These are phyloP conservation scores for Blastomussa wellsi DNA, from an alignment of 92 coral and sea anemone genomes.

Conservation along the genomic window DNA sequence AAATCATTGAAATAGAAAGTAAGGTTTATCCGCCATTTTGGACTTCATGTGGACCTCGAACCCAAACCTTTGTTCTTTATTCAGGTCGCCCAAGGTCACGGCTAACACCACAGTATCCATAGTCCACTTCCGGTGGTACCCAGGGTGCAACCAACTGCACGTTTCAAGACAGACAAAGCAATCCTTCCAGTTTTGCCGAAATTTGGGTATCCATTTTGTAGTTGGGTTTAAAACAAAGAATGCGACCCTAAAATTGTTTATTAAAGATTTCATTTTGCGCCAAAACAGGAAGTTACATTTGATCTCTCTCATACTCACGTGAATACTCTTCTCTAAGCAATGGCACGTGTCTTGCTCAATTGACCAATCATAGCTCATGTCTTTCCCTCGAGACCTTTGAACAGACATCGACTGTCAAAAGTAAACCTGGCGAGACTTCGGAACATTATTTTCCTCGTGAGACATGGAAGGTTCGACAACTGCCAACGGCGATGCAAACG, in stretches of 20 bases:
- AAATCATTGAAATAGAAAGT: neutral
- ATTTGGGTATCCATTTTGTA: too few relatives aligned
- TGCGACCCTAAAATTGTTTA: neutral
- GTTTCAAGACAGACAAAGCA: neutral
- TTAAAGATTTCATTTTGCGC: neutral
- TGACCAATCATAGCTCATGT: slow-evolving; percentile 11
- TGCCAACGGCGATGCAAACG: neutral
- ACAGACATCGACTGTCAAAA: too few relatives aligned
- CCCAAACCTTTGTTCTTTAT: slow-evolving; percentile 10
- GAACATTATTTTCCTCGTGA: neutral
- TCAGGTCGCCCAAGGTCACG: slow-evolving; percentile 46
- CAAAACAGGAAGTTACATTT: neutral
- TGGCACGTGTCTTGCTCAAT: neutral
- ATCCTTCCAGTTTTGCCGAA: neutral
- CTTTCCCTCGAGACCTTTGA: neutral
- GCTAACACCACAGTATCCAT: neutral
- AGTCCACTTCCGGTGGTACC: slow-evolving; percentile 14
- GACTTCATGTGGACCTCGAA: neutral
- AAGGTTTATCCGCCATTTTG: slow-evolving; percentile 70
- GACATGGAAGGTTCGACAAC: slow-evolving; percentile 1
- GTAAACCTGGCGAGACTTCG: neutral
- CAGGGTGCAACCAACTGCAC: neutral
- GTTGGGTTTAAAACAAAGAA: neutral
- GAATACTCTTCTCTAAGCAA: neutral
- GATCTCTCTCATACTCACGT: slow-evolving; percentile 5